Evolutionary conservation across 1,140 invertebrate genomes (phyloP).

Genomic region (Papilio machaon): DNA sequence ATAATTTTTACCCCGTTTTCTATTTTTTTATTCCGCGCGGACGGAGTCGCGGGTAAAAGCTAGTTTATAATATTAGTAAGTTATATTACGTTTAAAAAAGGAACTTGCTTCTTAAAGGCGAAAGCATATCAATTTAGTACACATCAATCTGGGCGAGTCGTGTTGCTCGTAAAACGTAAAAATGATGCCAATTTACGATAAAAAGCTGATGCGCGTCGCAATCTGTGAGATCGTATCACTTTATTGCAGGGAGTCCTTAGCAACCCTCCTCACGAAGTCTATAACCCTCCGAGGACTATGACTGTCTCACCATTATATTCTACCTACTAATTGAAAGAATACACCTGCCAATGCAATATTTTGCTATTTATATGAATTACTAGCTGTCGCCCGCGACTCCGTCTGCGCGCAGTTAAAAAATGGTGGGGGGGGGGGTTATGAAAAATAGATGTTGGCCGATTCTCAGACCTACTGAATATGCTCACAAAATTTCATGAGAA

Average conservation of each 20-base stretch:
- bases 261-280: constrained; percentile 1
- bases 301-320: not conserved
- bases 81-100: not conserved
- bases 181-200: constrained; percentile 68
- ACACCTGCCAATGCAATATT: too few relatives aligned
- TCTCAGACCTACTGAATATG: too few relatives aligned
- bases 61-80: too few relatives aligned
- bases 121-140: constrained; percentile 52
- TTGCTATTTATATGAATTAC: too few relatives aligned
- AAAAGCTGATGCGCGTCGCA: constrained; percentile 58
- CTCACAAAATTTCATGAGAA: too few relatives aligned
- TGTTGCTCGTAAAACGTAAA: constrained; percentile 66
- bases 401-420: too few relatives aligned
- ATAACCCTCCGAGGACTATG: not conserved
- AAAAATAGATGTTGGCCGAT: too few relatives aligned
- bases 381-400: too few relatives aligned
- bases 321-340: not conserved
- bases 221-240: constrained; percentile 52
- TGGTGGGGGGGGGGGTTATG: too few relatives aligned
- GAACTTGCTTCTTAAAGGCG: not conserved
- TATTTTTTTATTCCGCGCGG: too few relatives aligned
- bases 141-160: constrained; percentile 51
- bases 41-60: too few relatives aligned
- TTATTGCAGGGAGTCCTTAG: constrained; percentile 42
- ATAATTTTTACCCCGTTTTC: too few relatives aligned